Base-by-base conservation (phyloP, 2,113 vertebrate genomes). In the Carlito syrichta region DNA sequence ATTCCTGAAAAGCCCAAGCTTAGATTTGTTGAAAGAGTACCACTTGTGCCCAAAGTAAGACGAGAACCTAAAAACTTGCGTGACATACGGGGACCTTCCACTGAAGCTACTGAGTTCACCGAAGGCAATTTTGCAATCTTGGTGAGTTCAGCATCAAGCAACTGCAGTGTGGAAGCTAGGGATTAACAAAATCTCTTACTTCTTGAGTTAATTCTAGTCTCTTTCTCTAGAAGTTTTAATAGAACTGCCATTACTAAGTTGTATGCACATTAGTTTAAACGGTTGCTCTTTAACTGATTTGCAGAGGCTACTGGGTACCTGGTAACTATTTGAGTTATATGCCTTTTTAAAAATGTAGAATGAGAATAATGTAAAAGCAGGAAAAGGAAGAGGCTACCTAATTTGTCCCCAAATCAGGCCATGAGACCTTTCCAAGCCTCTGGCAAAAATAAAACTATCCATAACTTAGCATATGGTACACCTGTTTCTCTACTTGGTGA, bases 1-100 rank as follows among this genome's bases (percentile, higher is more conserved):
- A 95, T 99, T 52, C 99, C 99, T 17, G 99, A 99, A 11, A 99
- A 82, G 86, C 95, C 98, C 6, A 99, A 99, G 94, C 98, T 99
- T n/a, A 99, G 98, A 66, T 99, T 99, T 96, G 1, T 99, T 73
- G 99, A 99, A 16, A 99, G 99, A 91, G 98, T 98, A 5, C 99
- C 99, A 0, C 99, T 99, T 3, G 94, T 99, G 1, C 99, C 99
- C 81, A 99, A 99, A 91, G 98, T 98, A 0, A 99, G 73, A 82
- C 98, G 99, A 97, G 99, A 99, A 96, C 98, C 98, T 40, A 99
- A 99, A 97, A 98, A 69, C 35, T 97, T 99, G 35, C 96, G 97
- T 32, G 99, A 99, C 60, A 99, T 99, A 95, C 99, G 98, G 0
- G 99, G 99, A 1, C 99, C 99, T 0, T 98, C 99, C 1, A 88